These are phyloP conservation scores for Chrysaora quinquecirrha DNA, from an alignment of 30 jellyfish, hydroid and myxozoan species.

Conservation along the genomic window DNA sequence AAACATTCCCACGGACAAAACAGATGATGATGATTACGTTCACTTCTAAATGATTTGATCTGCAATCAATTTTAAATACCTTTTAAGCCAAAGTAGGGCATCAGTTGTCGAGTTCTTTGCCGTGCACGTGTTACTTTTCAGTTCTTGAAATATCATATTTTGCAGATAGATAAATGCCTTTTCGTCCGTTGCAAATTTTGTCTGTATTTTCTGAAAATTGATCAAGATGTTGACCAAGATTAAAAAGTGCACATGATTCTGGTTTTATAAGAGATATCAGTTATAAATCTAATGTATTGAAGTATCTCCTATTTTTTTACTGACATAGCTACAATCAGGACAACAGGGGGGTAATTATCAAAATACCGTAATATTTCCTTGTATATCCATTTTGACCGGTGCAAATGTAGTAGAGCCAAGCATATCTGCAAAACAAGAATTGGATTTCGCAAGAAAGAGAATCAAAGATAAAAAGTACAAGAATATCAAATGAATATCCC, in stretches of 20 bases:
- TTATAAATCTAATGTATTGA: too few species aligned
- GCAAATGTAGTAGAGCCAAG: conserved; percentile 96
- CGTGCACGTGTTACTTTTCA: conserved; percentile 79
- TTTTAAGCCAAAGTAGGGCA: conserved; percentile 92
- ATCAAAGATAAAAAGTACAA: neutral
- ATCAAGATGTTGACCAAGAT: neutral
- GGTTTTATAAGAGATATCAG: too few species aligned
- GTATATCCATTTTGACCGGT: conserved; percentile 94
- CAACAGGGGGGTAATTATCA: too few species aligned
- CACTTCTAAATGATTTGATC: too few species aligned
- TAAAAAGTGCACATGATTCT: neutral
- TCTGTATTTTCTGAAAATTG: conserved; percentile 73
- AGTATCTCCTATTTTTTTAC: too few species aligned
- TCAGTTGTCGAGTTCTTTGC: conserved; percentile 94
- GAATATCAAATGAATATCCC: neutral
- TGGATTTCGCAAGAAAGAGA: too few species aligned
- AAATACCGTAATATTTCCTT: conserved; percentile 83
- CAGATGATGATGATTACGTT: too few species aligned
- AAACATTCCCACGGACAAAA: too few species aligned
- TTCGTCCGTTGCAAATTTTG: conserved; percentile 82
- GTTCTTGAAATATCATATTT: conserved; percentile 85
- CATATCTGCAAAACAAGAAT: conserved; percentile 74
- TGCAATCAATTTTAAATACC: too few species aligned
- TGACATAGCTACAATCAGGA: too few species aligned
- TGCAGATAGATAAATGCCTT: conserved; percentile 80